Evolutionary conservation across 2,888 invertebrate species (phyloP), one percentile per base, ranked within the genome.

Genomic region (Hypselothyrea guttata): DNA sequence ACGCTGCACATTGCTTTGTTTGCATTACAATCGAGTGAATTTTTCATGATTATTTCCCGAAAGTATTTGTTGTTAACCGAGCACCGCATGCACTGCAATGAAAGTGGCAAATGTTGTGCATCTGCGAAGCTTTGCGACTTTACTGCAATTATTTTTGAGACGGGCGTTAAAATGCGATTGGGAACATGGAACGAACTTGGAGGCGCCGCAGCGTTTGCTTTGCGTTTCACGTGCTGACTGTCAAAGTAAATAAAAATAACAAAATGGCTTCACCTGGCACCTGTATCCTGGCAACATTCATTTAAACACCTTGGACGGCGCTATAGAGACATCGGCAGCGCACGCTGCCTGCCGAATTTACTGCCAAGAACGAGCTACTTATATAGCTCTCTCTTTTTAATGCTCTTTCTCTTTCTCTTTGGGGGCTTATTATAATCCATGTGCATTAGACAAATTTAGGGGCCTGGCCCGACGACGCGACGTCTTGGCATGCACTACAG

Each of bases 241-340:
- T 84, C 86, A 82, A 85, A 75, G 82, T 71, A 73, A 85, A 86
- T 86, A 87, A 85, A 87, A 89, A 89, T 89, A 88, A 88, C 88
- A 88, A 89, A 89, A 82, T 88, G 73, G 76, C 74, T 75, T 71
- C 69, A 76, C 77, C 71, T 76, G 79, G 82, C 79, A 82, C 70
- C 78, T 87, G 88, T 88, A 88, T 88, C 88, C 88, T 86, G 89
- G 88, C 88, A 88, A 88, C 89, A 88, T 85, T 85, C 74, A 71
- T 69, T 79, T 70, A 85, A 74, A 82, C 82, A 87, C 86, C 72
- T 84, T 63, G 62, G 65, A 74, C 65, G 56, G 60, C 56, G 45
- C 55, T 47, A 48, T 45, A 40, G 40, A 65, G 54, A 28, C 48
- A 48, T 52, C 55, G 56, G 52, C 56, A 59, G 51, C 48, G 48